Conservation (phyloP, 64 coral and sea anemone species). For the Trachythela sp. region DNA sequence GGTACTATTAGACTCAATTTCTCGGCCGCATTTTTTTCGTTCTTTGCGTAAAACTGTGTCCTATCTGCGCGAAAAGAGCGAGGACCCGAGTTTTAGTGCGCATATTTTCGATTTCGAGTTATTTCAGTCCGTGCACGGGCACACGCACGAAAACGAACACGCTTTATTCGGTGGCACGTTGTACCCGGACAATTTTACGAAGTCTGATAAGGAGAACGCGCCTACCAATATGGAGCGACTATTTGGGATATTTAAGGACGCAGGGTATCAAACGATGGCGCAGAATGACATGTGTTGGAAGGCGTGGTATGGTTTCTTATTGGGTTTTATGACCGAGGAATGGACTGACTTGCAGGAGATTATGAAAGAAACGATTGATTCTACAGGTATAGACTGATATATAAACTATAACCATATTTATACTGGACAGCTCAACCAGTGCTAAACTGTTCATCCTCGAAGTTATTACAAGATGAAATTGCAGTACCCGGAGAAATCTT, state of each 20-base stretch:
- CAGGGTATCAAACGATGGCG: conserved; percentile 88
- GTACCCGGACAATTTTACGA: conserved; percentile 26
- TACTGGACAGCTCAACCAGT: no score
- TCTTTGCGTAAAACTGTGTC: conserved; percentile 69
- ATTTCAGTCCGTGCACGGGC: conserved; percentile 74
- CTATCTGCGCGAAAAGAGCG: conserved; percentile 35
- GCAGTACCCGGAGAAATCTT: no score
- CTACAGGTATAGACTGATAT: conserved; percentile 44
- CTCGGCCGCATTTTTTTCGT: conserved; percentile 85
- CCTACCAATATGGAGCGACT: conserved; percentile 57
- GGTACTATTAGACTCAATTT: conserved; percentile 72
- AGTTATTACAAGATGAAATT: no score
- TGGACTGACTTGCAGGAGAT: conserved; percentile 43
- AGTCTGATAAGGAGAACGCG: neutral
- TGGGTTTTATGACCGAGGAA: conserved; percentile 12
- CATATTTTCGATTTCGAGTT: conserved; percentile 85
- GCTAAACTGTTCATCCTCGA: neutral
- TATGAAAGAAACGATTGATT: conserved; percentile 55
- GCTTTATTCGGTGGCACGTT: conserved; percentile 70
- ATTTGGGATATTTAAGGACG: conserved; percentile 60
- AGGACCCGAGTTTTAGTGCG: conserved; percentile 21
- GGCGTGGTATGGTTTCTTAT: conserved; percentile 56
- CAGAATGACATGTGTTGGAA: conserved; percentile 91
- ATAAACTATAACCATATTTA: neutral
- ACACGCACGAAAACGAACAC: conserved; percentile 74